Base-by-base conservation (phyloP, 2,888 invertebrate genomes). In the Orthonevra nobilis region DNA sequence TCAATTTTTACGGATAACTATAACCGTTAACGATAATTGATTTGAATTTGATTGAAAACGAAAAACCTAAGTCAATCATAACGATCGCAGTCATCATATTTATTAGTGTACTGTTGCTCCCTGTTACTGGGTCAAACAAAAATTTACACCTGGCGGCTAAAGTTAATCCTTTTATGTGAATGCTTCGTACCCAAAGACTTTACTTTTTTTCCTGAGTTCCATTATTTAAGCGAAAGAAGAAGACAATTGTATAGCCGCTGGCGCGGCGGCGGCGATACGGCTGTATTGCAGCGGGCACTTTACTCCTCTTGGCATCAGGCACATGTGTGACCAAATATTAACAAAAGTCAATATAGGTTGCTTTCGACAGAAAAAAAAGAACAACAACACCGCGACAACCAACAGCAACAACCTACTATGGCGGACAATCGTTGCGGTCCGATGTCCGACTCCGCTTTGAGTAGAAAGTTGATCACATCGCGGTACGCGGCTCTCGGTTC, bases 391-490 rank as follows among this genome's bases (percentile, higher is more conserved):
- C 32, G 32, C 60, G 40, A 17, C 32, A 17, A 9, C 17, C 32
- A 30, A 50, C 58, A 69, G 17, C 17, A 66, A 36, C 50, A 63
- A 40, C 14, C 17, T 52, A 56, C 61, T 28, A 63, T n/a, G n/a
- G n/a, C 60, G 58, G 64, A 63, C 44, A 56, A 64, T 46, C 40
- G 38, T 52, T 19, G 52, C 46, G 66, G 60, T 66, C 72, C 64
- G 72, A 79, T 73, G 61, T 56, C 73, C 61, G 44, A 79, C 3
- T 23, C 3, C n/a, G n/a, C n/a, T n/a, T n/a, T n/a, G 17, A 48
- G 61, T 79, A 79, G 79, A 79, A 79, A 79, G 79, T 79, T 79
- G 72, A 73, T 79, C 73, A 40, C 73, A 73, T 56, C 38, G 60
- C 60, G 14, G 40, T 72, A 23, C 58, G 52, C 46, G 30, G 46